Percentiles rank a stretch among this genome's conserved stretches.
These are phyloP conservation scores for Euplexia lucipara DNA, from an alignment of 2,888 invertebrate species.

Conservation along the genomic window DNA sequence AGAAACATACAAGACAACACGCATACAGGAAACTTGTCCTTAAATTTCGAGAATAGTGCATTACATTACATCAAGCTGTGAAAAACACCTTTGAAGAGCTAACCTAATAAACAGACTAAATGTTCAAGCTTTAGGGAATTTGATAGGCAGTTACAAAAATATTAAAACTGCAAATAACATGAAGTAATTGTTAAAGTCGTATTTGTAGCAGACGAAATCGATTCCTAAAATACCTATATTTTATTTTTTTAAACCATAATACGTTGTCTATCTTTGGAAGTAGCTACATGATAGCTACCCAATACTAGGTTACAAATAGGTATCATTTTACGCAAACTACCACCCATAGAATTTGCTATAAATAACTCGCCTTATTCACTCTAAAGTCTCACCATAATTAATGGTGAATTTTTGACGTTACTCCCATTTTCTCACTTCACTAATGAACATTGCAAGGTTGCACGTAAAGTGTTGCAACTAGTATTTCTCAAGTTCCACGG, in stretches of 20 bases:
- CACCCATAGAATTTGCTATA: neutral
- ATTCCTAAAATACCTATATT: too few relatives aligned
- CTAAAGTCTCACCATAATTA: constrained; percentile 46
- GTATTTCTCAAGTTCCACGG: constrained; percentile 65
- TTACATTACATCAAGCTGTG: too few relatives aligned
- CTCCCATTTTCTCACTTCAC: constrained; percentile 60
- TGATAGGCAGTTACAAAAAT: too few relatives aligned
- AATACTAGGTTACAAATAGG: neutral
- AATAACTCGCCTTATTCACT: constrained; percentile 28
- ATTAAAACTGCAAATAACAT: too few relatives aligned
- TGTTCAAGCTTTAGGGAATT: too few relatives aligned
- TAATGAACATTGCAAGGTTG: constrained; percentile 63
- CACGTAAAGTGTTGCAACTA: constrained; percentile 59
- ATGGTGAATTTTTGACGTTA: constrained; percentile 47
- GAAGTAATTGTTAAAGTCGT: too few relatives aligned
- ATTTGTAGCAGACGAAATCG: too few relatives aligned
- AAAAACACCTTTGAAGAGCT: too few relatives aligned
- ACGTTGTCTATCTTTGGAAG: neutral
- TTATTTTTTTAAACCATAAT: too few relatives aligned
- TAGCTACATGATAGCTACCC: neutral
- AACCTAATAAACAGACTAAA: too few relatives aligned
- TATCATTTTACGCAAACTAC: constrained; percentile 13
- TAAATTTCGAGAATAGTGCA: too few relatives aligned
- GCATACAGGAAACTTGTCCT: constrained; percentile 25
- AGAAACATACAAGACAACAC: constrained; percentile 16